Percentiles rank a stretch among this genome's conserved stretches.
Conservation (phyloP, 2,888 invertebrate species). For the Chrysolina haemoptera region DNA sequence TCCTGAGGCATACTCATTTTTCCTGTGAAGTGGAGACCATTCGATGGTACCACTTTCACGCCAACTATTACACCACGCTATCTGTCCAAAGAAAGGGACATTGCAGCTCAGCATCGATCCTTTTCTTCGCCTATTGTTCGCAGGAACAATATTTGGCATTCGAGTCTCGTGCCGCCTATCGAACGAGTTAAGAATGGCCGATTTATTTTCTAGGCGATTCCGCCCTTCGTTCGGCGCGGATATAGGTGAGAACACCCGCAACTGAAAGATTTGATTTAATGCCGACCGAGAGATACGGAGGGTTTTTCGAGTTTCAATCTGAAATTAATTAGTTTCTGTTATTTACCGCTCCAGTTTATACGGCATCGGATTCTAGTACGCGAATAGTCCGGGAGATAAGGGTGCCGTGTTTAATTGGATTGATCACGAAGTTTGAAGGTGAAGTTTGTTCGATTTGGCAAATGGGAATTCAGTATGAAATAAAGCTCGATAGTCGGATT, state of each 20-base stretch:
- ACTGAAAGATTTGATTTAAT: slow-evolving; percentile 56
- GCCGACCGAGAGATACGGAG: slow-evolving; percentile 40
- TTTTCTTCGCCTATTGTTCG: slow-evolving; percentile 33
- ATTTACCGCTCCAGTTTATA: slow-evolving; percentile 39
- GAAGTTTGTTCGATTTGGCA: background rate
- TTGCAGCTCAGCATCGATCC: slow-evolving; percentile 5
- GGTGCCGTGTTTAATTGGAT: background rate
- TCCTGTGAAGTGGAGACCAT: background rate
- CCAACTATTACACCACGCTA: slow-evolving; percentile 23
- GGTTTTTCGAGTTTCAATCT: slow-evolving; percentile 43
- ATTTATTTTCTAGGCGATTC: slow-evolving; percentile 39
- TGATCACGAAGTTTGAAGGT: background rate
- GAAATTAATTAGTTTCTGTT: slow-evolving; percentile 57
- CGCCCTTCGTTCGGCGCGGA: slow-evolving; percentile 54
- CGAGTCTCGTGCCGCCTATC: slow-evolving; percentile 49
- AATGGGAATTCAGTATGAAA: no score
- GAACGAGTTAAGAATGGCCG: slow-evolving; percentile 44
- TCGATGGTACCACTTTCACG: background rate
- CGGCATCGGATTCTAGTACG: slow-evolving; percentile 36
- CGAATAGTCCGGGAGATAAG: background rate
- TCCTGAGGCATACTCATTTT: no score
- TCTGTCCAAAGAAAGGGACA: slow-evolving; percentile 31
- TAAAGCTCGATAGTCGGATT: no score
- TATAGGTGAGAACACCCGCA: slow-evolving; percentile 56
- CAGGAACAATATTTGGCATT: slow-evolving; percentile 53